Conservation (phyloP, 53 echinoderm and acorn worm genomes). For the Astropecten irregularis region DNA sequence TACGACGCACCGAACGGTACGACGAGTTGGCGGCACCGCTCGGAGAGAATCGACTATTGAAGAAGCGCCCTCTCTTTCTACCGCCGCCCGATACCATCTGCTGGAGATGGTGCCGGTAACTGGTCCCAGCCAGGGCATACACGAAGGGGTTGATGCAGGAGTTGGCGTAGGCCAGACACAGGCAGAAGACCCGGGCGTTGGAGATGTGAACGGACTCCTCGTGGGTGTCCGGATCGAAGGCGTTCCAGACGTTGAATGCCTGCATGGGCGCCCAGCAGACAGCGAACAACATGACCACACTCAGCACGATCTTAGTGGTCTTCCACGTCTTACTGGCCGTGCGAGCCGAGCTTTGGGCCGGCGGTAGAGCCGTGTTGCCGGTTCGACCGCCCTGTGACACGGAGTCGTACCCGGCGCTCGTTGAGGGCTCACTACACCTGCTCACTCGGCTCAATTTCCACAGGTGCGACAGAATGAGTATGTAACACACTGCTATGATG, state of each 20-base stretch:
- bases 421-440: conserved; percentile 13
- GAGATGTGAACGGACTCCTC: neutral
- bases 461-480: conserved; percentile 79
- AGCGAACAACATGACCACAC: conserved; percentile 86
- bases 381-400: conserved; percentile 17
- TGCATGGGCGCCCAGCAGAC: conserved; percentile 95
- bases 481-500: conserved; percentile 92
- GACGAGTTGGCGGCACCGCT: conserved; percentile 39
- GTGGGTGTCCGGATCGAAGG: conserved; percentile 44
- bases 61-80: conserved; percentile 11
- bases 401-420: conserved; percentile 8
- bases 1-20: conserved; percentile 40
- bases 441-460: conserved; percentile 80
- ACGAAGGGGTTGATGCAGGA: conserved; percentile 91
- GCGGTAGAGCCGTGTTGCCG: conserved; percentile 12
- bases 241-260: conserved; percentile 79
- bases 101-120: conserved; percentile 75
- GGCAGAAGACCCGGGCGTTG: conserved; percentile 49
- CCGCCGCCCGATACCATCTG: conserved; percentile 63
- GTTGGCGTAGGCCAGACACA: conserved; percentile 81
- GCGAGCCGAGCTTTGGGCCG: conserved; percentile 68
- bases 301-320: conserved; percentile 87
- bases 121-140: conserved; percentile 89
- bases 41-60: conserved; percentile 18
- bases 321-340: conserved; percentile 94